Base-by-base conservation (phyloP, 2,888 invertebrate genomes). In the Platycnemis pennipes region DNA sequence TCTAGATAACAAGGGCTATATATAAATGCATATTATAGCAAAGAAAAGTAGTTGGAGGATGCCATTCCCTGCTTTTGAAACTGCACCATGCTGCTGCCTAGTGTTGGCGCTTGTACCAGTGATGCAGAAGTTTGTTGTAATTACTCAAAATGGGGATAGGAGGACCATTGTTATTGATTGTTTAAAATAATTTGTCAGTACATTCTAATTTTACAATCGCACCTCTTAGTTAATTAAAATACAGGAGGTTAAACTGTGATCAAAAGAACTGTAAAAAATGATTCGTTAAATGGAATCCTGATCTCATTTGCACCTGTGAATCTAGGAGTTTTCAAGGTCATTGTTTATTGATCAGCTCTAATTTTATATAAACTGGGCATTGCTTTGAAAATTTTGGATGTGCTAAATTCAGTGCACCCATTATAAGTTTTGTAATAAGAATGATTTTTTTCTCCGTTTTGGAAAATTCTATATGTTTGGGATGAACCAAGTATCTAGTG, bases 231-330 rank as follows among this genome's bases (percentile, higher is more conserved):
- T 91, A 19, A 91, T 19, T 69, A 26, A 44, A 69, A 45, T 63
- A n/a, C 88, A 45, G 63, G 69, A 63, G 91, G 63, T 91, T 91
- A 42, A 63, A 63, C 91, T 91, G 91, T 91, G 91, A 91, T 91
- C 69, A 69, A 44, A 7, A 45, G 42, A 37, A 91, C 44, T 91
- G 44, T 91, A 63, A 69, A 53, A 89, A 44, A 42, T 26, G 44
- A 56, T 91, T 91, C 56, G 26, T 63, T 63, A 26, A 87, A 46
- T 45, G 37, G 77, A 87, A 87, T 56, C 63, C 45, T 69, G 91
- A 91, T 91, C 91, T 91, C 91, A 91, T 44, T 91, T 77, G 77
- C 77, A 37, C 77, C 77, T 77, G 11, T 77, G 37, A 37, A 37
- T n/a, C 13, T 37, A 37, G 13, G n/a, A 77, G 77, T 77, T 77